Base-by-base conservation (phyloP, 1,140 invertebrate species). In the Platorchestia sp. region DNA sequence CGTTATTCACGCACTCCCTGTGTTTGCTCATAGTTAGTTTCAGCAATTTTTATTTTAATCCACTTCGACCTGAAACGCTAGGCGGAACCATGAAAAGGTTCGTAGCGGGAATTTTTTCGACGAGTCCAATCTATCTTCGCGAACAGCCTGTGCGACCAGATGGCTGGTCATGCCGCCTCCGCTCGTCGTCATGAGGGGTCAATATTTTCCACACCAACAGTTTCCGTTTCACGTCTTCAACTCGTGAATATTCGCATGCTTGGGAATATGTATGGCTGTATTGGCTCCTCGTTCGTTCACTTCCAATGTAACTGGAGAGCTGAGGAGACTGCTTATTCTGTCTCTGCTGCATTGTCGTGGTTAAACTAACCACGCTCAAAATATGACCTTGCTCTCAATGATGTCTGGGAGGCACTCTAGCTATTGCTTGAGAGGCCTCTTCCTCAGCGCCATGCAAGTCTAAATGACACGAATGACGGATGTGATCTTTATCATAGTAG, bases 211-310 rank as follows among this genome's bases (percentile, higher is more conserved):
- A 42, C 44, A 47, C 36, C 91, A 45, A 47, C 36, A 93, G 43
- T 44, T 44, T 93, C 36, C 91, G 45, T 44, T 45, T 44, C 45
- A 93, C 91, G 45, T 93, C 87, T 93, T 47, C 91, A 45, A 19
- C 43, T 44, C 45, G 43, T 93, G 91, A 93, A 93, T 93, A 93
- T 93, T 93, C 91, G 40, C 91, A 93, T 6, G 43, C 44, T 42
- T 93, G 45, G 47, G 91, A 93, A 93, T 45, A 93, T 93, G 45
- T 93, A 93, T 93, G 91, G 40, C 91, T n/a, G 47, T 93, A 93
- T 93, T 45, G 91, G 91, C 91, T 93, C 47, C 45, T n/a, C 91
- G 43, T 93, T 93, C 45, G 45, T 45, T 93, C 91, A 93, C 91
- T 93, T 93, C 91, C 41, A 40, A 47, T 93, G 91, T 47, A 93